Evolutionary conservation across 2,797 vertebrate genomes (phyloP).

Genomic region (Luscinia megarhynchos): DNA sequence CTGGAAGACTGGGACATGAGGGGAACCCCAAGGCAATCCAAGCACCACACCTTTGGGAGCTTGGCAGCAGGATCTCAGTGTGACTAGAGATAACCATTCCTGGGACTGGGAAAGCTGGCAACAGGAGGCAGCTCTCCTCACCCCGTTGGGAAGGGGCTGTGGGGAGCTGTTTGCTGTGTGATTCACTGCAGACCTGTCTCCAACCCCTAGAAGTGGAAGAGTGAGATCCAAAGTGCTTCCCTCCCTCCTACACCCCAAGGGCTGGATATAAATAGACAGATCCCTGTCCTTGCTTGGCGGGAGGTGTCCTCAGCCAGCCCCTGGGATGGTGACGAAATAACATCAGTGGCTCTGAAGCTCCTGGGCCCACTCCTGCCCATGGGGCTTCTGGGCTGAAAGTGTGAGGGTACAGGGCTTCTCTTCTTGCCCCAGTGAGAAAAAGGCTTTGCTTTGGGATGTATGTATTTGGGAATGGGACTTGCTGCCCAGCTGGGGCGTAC

Average conservation of each 20-base stretch:
- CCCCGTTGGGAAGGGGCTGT: neutral
- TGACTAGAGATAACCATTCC: neutral
- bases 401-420: neutral
- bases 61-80: neutral
- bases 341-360: fast-evolving
- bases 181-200: neutral
- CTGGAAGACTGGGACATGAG: neutral
- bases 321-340: neutral
- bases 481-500: neutral
- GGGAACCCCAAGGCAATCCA: neutral
- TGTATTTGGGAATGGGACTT: neutral
- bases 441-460: neutral
- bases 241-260: neutral
- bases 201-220: neutral
- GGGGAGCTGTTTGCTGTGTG: neutral
- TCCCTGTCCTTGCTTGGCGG: neutral
- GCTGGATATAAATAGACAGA: neutral
- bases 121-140: neutral
- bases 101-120: neutral
- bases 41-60: neutral
- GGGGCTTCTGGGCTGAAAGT: neutral
- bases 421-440: neutral
- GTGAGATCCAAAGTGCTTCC: neutral
- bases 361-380: neutral
- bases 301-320: neutral